Evolutionary conservation across 2,888 invertebrate species (phyloP), one percentile per base, ranked within the genome.

Genomic region (Pachliopta kotzebuea): DNA sequence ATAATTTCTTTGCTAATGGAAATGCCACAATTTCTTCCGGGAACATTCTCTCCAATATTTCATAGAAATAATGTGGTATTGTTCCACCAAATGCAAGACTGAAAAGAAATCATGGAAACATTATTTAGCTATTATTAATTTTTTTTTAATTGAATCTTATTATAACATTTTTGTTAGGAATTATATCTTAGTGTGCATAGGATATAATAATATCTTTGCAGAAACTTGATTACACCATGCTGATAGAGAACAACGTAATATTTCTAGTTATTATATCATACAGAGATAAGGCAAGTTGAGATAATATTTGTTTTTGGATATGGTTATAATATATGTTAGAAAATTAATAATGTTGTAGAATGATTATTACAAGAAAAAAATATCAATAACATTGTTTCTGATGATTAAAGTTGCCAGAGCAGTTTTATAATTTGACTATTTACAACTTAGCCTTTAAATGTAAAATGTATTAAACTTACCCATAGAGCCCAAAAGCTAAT

Each of bases 61-160:
- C 88, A 76, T 96, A 96, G 81, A 96, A 96, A 76, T 94, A 96
- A 82, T 96, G 96, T 0, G 96, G 96, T 4, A 96, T 86, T 2
- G 95, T 93, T 31, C 96, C 96, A 62, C 96, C 96, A 82, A 96
- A 96, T n/a, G 96, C 76, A 45, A 45, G 45, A 45, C 45, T 45
- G 45, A 45, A 45, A 45, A n/a, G 18, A 45, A 45, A 45, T 45
- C 6, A n/a, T n/a, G n/a, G 17, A 45, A 45, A 45, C n/a, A 45
- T 24, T 17, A 54, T 18, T 45, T n/a, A 45, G n/a, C n/a, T n/a
- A 37, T 8, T 14, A 37, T 14, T 37, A 14, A 2, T n/a, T n/a
- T n/a, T 7, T 45, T 1, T n/a, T 11, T 37, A 37, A 37, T n/a
- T n/a, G n/a, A n/a, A n/a, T n/a, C n/a, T n/a, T n/a, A n/a, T n/a